Evolutionary conservation across 2,797 vertebrate species (phyloP).

Genomic region (Sphenodon punctatus): DNA sequence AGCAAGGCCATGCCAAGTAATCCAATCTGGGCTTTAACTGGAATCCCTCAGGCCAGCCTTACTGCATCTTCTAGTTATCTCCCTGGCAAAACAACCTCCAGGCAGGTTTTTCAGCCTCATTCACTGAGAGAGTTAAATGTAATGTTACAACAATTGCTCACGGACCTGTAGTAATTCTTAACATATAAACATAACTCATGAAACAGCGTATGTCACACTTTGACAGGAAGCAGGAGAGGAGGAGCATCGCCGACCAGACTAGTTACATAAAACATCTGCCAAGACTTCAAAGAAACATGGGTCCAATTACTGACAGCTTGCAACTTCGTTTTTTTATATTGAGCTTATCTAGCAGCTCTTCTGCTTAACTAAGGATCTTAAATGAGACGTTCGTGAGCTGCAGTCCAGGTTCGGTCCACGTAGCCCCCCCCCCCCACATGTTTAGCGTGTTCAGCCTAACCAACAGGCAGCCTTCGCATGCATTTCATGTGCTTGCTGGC

Average conservation of each 20-base stretch:
- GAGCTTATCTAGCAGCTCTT: accelerated
- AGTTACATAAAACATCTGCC: accelerated
- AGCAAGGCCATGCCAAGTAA: slow-evolving; percentile 49
- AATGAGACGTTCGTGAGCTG: too few relatives aligned
- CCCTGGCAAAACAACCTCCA: not conserved
- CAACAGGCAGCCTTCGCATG: too few relatives aligned
- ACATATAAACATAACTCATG: accelerated
- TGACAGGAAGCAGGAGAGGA: not conserved
- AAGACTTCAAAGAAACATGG: not conserved
- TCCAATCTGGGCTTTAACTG: slow-evolving; percentile 28
- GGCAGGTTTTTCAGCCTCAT: not conserved
- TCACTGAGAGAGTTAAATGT: not conserved
- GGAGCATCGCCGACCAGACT: accelerated
- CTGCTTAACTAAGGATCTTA: too few relatives aligned
- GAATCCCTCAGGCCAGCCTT: slow-evolving; percentile 24
- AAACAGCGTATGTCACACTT: accelerated
- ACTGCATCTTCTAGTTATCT: not conserved
- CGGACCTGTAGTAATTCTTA: not conserved
- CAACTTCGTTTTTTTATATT: not conserved
- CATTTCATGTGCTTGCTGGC: too few relatives aligned
- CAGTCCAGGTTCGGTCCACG: too few relatives aligned
- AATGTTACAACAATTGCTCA: accelerated
- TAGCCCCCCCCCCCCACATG: too few relatives aligned
- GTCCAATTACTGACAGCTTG: not conserved
- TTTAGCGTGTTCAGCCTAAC: too few relatives aligned